Evolutionary conservation across 23 tunicate genomes (phyloP).

Genomic region (Clavelina lepadiformis): DNA sequence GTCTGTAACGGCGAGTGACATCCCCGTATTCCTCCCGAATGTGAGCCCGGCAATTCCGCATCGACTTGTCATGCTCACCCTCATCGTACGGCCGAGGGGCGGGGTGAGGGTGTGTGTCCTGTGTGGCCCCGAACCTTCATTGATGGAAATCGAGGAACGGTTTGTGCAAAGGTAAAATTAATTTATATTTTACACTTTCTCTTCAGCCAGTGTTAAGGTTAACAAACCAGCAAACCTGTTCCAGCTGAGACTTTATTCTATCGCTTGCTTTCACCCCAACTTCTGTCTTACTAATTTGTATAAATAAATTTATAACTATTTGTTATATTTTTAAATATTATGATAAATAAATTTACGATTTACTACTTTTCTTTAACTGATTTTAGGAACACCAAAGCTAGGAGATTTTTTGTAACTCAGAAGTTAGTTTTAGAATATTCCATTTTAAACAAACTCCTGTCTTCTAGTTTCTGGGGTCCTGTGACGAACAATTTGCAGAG

Average conservation of each 20-base stretch:
- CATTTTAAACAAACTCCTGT: no score
- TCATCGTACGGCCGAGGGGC: constrained; percentile 46
- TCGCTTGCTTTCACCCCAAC: no score
- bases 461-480: constrained; percentile 75
- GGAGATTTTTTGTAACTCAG: no score
- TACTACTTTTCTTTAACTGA: no score
- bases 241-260: no score
- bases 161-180: constrained; percentile 59
- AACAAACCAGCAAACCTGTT: no score
- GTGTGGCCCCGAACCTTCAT: constrained; percentile 88
- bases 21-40: constrained; percentile 78
- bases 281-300: no score
- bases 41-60: constrained; percentile 78
- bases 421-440: no score
- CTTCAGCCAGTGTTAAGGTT: neutral
- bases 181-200: neutral
- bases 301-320: no score
- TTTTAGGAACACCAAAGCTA: no score
- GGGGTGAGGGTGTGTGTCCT: constrained; percentile 74
- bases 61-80: constrained; percentile 66
- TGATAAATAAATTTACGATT: no score
- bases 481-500: constrained; percentile 65
- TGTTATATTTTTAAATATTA: no score
- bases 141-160: constrained; percentile 51
- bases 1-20: constrained; percentile 64